Evolutionary conservation across 2,113 vertebrate genomes (phyloP).

Genomic region (Nibea coibor): DNA sequence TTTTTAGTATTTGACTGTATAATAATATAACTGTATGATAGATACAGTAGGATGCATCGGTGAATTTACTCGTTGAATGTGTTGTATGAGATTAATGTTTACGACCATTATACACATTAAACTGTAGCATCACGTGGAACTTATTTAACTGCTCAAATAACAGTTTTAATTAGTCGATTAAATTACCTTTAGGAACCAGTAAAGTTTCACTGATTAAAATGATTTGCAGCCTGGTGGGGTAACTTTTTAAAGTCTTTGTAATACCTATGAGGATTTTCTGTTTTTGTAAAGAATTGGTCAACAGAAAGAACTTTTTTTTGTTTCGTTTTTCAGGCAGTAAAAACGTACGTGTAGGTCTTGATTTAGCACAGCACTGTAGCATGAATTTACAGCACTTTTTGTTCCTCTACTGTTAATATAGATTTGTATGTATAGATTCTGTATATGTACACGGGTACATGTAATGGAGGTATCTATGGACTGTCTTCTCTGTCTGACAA

Average conservation of each 20-base stretch:
- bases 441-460: conserved; percentile 49
- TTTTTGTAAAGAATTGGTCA: conserved; percentile 25
- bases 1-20: conserved; percentile 59
- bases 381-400: conserved; percentile 80
- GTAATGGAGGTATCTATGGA: conserved; percentile 34
- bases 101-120: conserved; percentile 62
- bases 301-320: background rate
- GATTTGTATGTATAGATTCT: conserved; percentile 69
- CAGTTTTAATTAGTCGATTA: background rate
- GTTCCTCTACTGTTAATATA: conserved; percentile 65
- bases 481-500: conserved; percentile 33
- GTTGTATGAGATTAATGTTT: conserved; percentile 70
- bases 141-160: conserved; percentile 51
- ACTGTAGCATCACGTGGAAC: conserved; percentile 73
- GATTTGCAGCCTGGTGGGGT: background rate
- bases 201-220: conserved; percentile 10
- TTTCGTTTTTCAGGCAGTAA: conserved; percentile 6
- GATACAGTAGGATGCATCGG: conserved; percentile 52
- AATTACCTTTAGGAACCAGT: conserved; percentile 10
- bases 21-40: conserved; percentile 28
- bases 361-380: conserved; percentile 81
- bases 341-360: conserved; percentile 46
- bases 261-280: background rate
- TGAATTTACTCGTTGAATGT: conserved; percentile 55
- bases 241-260: conserved; percentile 4